Evolutionary conservation across 1,140 invertebrate species (phyloP).

Genomic region (Ostrea denselamellosa): DNA sequence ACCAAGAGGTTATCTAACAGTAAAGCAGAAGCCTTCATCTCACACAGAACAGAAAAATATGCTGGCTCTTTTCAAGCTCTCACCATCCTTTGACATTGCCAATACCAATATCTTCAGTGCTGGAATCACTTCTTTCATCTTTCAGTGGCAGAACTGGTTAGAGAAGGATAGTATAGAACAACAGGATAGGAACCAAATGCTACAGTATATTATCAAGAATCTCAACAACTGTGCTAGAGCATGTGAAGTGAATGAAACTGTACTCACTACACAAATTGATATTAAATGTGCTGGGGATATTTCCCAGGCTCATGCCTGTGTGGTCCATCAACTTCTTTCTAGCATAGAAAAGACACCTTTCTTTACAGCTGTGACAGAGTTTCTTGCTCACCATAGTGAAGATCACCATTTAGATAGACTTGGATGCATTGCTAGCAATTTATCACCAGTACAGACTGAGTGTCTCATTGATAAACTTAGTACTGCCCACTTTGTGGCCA

Average conservation of each 20-base stretch:
- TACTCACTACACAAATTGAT: conserved; percentile 40
- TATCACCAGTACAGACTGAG: neutral
- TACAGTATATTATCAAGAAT: neutral
- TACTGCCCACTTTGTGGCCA: conserved; percentile 14
- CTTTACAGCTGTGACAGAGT: neutral
- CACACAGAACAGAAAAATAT: conserved; percentile 13
- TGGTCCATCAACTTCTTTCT: neutral
- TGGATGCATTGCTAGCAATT: neutral
- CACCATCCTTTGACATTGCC: conserved; percentile 45
- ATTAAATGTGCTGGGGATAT: conserved; percentile 27
- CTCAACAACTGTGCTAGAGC: neutral
- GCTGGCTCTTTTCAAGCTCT: conserved; percentile 50
- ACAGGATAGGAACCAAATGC: neutral
- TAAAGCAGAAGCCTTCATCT: conserved; percentile 30
- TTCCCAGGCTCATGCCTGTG: conserved; percentile 38
- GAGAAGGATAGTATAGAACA: neutral
- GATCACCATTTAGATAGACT: neutral
- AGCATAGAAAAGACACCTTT: neutral
- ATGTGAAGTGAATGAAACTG: neutral
- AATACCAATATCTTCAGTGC: neutral
- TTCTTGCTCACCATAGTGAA: neutral
- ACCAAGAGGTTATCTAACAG: conserved; percentile 54
- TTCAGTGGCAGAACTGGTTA: conserved; percentile 27
- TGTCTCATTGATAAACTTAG: neutral
- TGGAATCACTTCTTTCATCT: conserved; percentile 31